Percentiles rank a stretch among this genome's conserved stretches.
phyloP scores from a whole-genome alignment of 2,113 vertebrate species.

The Falcunculus frontatus region DNA sequence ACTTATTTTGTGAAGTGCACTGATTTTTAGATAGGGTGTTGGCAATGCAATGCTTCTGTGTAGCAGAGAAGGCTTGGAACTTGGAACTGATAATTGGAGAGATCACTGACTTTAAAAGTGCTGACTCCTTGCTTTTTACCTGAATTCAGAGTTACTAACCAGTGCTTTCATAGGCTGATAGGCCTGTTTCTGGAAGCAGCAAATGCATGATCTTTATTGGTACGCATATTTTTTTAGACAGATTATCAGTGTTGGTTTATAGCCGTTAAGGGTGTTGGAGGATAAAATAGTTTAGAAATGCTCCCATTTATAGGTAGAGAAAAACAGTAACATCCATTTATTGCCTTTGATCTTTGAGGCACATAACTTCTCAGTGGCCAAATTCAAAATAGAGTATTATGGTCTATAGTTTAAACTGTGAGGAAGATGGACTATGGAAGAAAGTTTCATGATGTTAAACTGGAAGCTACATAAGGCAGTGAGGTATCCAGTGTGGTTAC shows the following conservation, averaged over 20 bases:
- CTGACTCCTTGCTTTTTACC: not conserved
- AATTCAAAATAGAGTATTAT: not conserved
- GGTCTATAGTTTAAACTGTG: not conserved
- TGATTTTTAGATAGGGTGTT: not conserved
- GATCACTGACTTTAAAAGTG: not conserved
- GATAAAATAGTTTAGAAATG: not conserved
- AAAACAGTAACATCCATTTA: not conserved
- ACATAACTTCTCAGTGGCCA: not conserved
- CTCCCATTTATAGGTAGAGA: not conserved
- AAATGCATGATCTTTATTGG: not conserved
- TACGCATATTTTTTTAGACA: not conserved
- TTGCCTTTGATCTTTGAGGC: not conserved
- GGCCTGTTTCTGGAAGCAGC: not conserved
- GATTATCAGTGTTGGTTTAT: not conserved
- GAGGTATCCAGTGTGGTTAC: not conserved
- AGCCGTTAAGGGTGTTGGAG: not conserved
- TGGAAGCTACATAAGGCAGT: not conserved
- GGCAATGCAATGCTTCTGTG: not conserved
- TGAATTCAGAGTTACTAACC: not conserved
- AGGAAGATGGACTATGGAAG: not conserved
- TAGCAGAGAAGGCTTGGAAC: not conserved
- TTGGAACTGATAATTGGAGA: not conserved
- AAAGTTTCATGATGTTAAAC: not conserved
- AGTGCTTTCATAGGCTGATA: not conserved
- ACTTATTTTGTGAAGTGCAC: not conserved